Evolutionary conservation across 2,888 invertebrate genomes (phyloP).

Genomic region (Aspidiotus rigidus): DNA sequence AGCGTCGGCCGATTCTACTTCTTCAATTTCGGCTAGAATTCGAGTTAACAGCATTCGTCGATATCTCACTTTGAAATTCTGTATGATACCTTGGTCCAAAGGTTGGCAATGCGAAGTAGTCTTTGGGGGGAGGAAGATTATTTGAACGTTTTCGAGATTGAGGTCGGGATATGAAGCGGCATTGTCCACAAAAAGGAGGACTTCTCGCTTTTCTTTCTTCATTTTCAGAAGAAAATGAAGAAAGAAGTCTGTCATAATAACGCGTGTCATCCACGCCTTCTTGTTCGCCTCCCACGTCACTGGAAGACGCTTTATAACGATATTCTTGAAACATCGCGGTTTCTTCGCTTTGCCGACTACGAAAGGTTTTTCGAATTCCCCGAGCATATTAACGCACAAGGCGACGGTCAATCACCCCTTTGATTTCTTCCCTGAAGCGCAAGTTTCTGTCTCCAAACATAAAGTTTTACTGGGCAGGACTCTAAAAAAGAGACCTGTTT

Average conservation of each 20-base stretch:
- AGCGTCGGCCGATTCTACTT: not conserved
- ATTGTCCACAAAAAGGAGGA: constrained; percentile 30
- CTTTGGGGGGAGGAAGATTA: constrained; percentile 29
- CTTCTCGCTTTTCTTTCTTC: constrained; percentile 22
- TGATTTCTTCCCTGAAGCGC: constrained; percentile 26
- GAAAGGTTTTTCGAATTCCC: constrained; percentile 30
- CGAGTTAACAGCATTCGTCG: constrained; percentile 13
- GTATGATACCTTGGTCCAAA: too few species aligned
- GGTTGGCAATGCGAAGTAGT: constrained; percentile 13
- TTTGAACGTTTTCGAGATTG: constrained; percentile 21
- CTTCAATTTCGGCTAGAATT: not conserved
- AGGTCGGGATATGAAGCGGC: constrained; percentile 18
- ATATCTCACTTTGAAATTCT: constrained; percentile 28
- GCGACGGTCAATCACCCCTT: constrained; percentile 24
- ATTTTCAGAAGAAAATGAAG: constrained; percentile 22
- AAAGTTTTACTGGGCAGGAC: constrained; percentile 14
- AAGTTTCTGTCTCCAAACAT: constrained; percentile 15
- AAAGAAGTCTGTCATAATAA: constrained; percentile 31
- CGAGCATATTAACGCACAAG: constrained; percentile 21
- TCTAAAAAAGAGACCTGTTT: constrained; percentile 27
- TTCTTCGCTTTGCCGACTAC: constrained; percentile 27
- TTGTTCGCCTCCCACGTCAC: constrained; percentile 19
- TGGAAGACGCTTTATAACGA: constrained; percentile 4
- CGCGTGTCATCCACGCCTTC: constrained; percentile 30
- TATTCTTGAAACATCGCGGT: constrained; percentile 16